phyloP scores from a whole-genome alignment of 2,797 vertebrate genomes.

The Cynopterus sphinx region DNA sequence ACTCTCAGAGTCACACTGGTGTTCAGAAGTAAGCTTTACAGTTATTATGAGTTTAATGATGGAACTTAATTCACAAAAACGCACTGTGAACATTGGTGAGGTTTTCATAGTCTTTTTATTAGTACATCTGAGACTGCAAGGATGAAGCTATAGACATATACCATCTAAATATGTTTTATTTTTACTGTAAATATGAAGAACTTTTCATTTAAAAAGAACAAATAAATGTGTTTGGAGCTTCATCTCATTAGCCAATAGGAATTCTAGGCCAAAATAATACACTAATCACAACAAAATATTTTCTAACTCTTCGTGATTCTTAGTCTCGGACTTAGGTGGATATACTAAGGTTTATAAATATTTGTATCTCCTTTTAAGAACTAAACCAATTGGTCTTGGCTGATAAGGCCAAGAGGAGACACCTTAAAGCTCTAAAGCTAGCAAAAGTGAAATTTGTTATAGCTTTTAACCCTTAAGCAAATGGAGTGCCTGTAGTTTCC shows the following conservation, averaged over 20 bases:
- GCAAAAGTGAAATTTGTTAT: not conserved
- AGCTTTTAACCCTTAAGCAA: not conserved
- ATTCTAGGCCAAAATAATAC: not conserved
- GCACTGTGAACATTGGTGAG: not conserved
- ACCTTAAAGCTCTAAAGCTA: not conserved
- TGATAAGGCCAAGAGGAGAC: not conserved
- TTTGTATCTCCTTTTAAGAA: not conserved
- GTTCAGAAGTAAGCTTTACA: not conserved
- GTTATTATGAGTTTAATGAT: not conserved
- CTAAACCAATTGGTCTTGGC: not conserved
- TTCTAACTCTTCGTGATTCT: not conserved
- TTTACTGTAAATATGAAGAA: not conserved
- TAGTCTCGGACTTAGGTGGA: not conserved
- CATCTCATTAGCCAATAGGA: not conserved
- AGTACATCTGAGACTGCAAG: not conserved
- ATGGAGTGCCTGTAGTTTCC: not conserved
- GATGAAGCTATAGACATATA: not conserved
- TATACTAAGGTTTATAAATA: not conserved
- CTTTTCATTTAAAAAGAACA: not conserved
- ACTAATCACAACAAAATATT: not conserved
- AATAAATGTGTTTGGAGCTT: not conserved
- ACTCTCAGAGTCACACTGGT: not conserved
- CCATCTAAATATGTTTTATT: not conserved
- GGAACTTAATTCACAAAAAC: slow-evolving; percentile 3
- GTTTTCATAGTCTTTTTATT: not conserved